Base-by-base conservation (phyloP, 2,888 invertebrate species). In the Spilosoma lubricipeda region DNA sequence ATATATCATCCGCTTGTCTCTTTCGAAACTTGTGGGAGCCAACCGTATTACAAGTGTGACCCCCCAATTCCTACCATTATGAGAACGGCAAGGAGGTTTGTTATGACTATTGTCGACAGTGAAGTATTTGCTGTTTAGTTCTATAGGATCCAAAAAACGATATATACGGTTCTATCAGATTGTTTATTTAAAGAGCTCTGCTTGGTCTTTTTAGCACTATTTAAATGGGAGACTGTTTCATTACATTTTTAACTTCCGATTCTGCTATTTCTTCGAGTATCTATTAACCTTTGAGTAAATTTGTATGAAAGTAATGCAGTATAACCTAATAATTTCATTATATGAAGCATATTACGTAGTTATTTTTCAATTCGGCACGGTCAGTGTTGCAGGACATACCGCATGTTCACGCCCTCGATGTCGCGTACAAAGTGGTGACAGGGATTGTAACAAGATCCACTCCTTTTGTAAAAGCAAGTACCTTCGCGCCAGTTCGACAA, bases 351-450 rank as follows among this genome's bases (percentile, higher is more conserved):
- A 36, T 27, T 67, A 67, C 11, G 20, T 13, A 9, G 33, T 45
- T 11, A 33, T 64, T 66, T 52, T n/a, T 23, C 70, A 27, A 65
- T 74, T 75, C 68, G 59, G 71, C 73, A 63, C 75, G 78, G 74
- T 78, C 78, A 77, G 64, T 64, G 76, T 77, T 79, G 77, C 78
- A 79, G 77, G 71, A 84, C 83, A 76, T 56, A 67, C 70, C 70
- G 79, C 78, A 81, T 85, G 88, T 93, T 93, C 91, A 93, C 90
- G 94, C 91, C 90, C 91, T 86, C 91, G 89, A 92, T 92, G 89
- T 77, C 86, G 80, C 86, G 81, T 85, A 93, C 92, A 93, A 93
- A 92, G 91, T 92, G 88, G 81, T 86, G 85, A 82, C 89, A 85
- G 87, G 80, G 78, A 81, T 73, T 76, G 95, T 89, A 93, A 95